These are phyloP conservation scores for Thamnophis sirtalis DNA, from an alignment of 2,113 vertebrate species.

Conservation along the genomic window DNA sequence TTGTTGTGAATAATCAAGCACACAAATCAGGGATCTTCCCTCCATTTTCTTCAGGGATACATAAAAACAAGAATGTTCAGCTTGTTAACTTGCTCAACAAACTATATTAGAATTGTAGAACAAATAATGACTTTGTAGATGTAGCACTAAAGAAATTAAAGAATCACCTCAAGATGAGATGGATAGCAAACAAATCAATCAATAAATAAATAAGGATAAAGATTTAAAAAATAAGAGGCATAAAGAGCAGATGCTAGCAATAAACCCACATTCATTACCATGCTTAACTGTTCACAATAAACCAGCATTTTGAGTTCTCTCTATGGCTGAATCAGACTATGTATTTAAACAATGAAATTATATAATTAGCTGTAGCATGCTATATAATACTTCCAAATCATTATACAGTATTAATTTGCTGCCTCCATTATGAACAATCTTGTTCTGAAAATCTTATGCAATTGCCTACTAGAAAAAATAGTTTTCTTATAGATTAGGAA, in stretches of 20 bases:
- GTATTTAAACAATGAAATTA: neutral
- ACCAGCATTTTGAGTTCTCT: neutral
- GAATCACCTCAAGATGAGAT: neutral
- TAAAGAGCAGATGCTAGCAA: neutral
- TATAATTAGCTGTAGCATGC: neutral
- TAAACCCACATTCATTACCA: neutral
- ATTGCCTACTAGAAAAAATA: neutral
- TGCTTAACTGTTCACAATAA: neutral
- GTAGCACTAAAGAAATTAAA: neutral
- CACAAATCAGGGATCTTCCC: neutral
- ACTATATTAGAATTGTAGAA: neutral
- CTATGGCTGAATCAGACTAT: neutral
- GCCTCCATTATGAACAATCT: neutral
- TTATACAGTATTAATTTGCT: neutral
- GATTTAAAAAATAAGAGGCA: neutral
- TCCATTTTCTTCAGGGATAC: neutral
- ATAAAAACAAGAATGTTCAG: neutral
- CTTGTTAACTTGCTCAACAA: neutral
- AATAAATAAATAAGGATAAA: neutral
- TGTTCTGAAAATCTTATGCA: neutral
- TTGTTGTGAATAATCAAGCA: neutral
- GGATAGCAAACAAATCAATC: neutral
- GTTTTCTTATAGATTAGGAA: neutral
- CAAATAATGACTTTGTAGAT: neutral
- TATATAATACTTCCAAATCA: neutral